These are phyloP conservation scores for Apamea monoglypha DNA, from an alignment of 2,888 invertebrate genomes.

Conservation along the genomic window DNA sequence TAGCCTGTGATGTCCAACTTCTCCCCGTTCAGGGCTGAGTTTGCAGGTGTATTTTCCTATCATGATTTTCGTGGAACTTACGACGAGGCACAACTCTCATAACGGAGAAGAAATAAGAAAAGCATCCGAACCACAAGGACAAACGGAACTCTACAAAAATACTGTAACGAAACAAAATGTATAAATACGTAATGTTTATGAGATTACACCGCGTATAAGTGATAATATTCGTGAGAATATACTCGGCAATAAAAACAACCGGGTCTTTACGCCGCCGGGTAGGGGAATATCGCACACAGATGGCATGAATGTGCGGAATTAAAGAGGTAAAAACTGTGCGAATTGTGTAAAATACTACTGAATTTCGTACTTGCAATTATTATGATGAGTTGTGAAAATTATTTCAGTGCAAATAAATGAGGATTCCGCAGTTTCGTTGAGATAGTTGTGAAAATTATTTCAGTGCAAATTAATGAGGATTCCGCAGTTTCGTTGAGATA, in stretches of 20 bases:
- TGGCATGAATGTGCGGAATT: conserved; percentile 27
- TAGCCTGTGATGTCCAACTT: too few relatives aligned
- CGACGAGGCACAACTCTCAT: background rate
- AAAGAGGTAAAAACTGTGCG: conserved; percentile 23
- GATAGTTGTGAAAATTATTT: conserved; percentile 9
- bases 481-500: background rate
- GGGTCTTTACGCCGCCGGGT: background rate
- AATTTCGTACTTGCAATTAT: conserved; percentile 10
- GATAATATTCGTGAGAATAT: conserved; percentile 55
- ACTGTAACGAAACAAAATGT: conserved; percentile 28
- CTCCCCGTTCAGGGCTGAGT: too few relatives aligned
- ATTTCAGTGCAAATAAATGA: conserved; percentile 1
- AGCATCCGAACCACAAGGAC: conserved; percentile 5
- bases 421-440: background rate
- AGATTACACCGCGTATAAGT: conserved; percentile 53
- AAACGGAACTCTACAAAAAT: conserved; percentile 24
- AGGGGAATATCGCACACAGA: conserved; percentile 23
- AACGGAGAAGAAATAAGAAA: conserved; percentile 10
- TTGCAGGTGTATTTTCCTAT: background rate
- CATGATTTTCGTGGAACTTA: background rate
- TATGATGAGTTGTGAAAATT: background rate
- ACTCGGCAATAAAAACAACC: conserved; percentile 49
- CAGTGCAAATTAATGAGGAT: background rate
- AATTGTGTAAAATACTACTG: conserved; percentile 15
- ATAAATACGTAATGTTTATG: conserved; percentile 56